A percentile compares a stretch with the other conserved stretches of the same genome.
Evolutionary conservation across 1,140 invertebrate species (phyloP).

Genomic region (Drosophila auraria): DNA sequence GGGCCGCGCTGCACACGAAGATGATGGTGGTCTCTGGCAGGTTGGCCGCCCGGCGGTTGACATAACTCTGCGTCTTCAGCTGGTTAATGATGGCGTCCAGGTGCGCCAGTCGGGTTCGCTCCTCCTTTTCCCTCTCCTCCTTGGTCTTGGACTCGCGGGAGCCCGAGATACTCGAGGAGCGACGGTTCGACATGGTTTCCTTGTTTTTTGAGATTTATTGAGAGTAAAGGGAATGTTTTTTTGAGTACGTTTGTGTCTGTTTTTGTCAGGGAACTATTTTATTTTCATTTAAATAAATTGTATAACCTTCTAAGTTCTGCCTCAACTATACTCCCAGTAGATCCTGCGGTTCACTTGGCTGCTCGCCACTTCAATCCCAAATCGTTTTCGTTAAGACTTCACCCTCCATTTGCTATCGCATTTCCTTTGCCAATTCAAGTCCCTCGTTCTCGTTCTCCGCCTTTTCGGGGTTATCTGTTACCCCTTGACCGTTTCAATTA

Average conservation of each 20-base stretch:
- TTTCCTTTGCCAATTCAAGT: slow-evolving; percentile 1
- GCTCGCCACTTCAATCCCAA: slow-evolving; percentile 11
- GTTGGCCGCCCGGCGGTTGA: not conserved
- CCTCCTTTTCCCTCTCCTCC: slow-evolving; percentile 7
- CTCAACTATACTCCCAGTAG: not conserved
- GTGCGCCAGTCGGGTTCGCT: not conserved
- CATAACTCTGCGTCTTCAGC: not conserved
- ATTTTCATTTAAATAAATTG: not conserved
- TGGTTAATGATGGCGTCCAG: slow-evolving; percentile 20
- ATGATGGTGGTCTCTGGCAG: slow-evolving; percentile 5
- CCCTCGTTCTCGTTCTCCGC: not conserved
- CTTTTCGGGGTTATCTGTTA: slow-evolving; percentile 9
- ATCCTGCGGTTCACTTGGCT: slow-evolving; percentile 21
- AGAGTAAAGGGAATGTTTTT: not conserved
- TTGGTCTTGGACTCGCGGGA: not conserved
- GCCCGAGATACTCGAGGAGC: not conserved
- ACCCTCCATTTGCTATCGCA: slow-evolving; percentile 16
- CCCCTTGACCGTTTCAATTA: slow-evolving; percentile 65
- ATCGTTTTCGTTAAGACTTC: slow-evolving; percentile 14
- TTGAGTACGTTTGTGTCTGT: not conserved
- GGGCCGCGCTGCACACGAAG: not conserved
- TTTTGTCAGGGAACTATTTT: not conserved
- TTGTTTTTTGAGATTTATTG: too few species aligned
- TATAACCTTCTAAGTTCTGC: not conserved
- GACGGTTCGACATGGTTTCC: slow-evolving; percentile 13